Evolutionary conservation across 2,113 vertebrate species (phyloP).

Genomic region (Sinocyclocheilus anshuiensis): DNA sequence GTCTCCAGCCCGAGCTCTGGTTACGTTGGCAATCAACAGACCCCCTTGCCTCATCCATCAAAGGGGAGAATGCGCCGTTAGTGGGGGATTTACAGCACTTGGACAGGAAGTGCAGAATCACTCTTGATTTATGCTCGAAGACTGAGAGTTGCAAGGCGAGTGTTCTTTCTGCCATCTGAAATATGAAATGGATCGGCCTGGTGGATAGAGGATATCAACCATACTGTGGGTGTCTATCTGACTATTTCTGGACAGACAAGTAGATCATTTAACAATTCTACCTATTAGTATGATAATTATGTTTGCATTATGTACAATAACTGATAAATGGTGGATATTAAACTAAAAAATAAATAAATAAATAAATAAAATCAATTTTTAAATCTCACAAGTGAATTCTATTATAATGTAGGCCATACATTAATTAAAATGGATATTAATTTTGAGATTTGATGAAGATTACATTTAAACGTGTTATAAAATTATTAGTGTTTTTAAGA

Average conservation of each 20-base stretch:
- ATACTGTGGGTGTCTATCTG: background rate
- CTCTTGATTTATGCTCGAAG: constrained; percentile 73
- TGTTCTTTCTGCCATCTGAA: constrained; percentile 61
- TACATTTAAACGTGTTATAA: background rate
- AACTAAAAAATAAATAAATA: background rate
- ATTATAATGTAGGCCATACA: background rate
- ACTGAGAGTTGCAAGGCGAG: constrained; percentile 64
- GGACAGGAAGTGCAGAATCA: constrained; percentile 76
- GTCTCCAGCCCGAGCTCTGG: constrained; percentile 45
- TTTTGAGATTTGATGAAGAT: background rate
- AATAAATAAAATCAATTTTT: background rate
- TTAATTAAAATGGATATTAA: background rate
- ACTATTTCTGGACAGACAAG: background rate
- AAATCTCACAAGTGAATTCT: background rate
- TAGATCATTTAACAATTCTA: background rate
- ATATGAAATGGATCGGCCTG: constrained; percentile 34
- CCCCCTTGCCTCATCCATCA: constrained; percentile 71
- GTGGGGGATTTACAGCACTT: constrained; percentile 73
- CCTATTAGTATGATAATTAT: background rate
- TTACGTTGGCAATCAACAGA: constrained; percentile 62
- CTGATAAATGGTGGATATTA: background rate
- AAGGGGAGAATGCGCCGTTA: constrained; percentile 68
- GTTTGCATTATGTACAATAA: background rate
- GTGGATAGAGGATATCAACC: constrained; percentile 57
- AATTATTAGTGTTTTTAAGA: background rate